A percentile compares a stretch with the other conserved stretches of the same genome.
Evolutionary conservation across 2,797 vertebrate species (phyloP).

Genomic region (Gephyroberyx darwinii): DNA sequence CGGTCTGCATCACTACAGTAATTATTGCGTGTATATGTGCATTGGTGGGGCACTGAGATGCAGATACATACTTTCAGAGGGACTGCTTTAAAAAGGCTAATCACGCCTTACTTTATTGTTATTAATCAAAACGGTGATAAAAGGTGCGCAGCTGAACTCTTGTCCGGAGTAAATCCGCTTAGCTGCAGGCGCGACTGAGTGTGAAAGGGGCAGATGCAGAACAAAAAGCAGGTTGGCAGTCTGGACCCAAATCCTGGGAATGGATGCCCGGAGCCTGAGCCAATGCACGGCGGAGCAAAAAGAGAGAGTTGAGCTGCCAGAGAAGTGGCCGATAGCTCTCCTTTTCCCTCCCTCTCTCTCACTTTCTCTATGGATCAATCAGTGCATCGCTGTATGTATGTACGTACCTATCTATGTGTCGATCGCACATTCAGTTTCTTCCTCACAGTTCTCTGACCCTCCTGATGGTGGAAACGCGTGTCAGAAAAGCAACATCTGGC

Average conservation of each 20-base stretch:
- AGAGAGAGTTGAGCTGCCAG: conserved; percentile 53
- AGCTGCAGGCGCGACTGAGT: conserved; percentile 43
- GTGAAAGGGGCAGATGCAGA: conserved; percentile 52
- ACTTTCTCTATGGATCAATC: conserved; percentile 12
- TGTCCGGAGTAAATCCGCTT: conserved; percentile 49
- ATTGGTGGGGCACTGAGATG: not conserved
- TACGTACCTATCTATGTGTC: conserved; percentile 27
- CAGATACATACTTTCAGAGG: not conserved
- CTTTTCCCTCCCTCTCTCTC: conserved; percentile 28
- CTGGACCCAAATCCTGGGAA: conserved; percentile 42
- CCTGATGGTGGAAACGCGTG: conserved; percentile 16
- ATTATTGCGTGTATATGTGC: not conserved
- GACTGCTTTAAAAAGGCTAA: conserved; percentile 1
- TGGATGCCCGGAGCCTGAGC: conserved; percentile 41
- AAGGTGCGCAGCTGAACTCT: conserved; percentile 22
- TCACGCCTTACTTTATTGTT: conserved; percentile 16
- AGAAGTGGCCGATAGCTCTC: conserved; percentile 39
- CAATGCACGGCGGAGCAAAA: conserved; percentile 53
- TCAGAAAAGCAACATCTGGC: conserved; percentile 55
- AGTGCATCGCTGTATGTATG: not conserved
- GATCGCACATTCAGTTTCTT: not conserved
- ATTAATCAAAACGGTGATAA: conserved; percentile 29
- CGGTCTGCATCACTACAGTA: not conserved
- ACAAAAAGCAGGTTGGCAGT: conserved; percentile 56
- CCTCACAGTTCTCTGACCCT: conserved; percentile 23